These are phyloP conservation scores for Myxocyprinus asiaticus DNA, from an alignment of 2,113 vertebrate genomes.

Conservation along the genomic window DNA sequence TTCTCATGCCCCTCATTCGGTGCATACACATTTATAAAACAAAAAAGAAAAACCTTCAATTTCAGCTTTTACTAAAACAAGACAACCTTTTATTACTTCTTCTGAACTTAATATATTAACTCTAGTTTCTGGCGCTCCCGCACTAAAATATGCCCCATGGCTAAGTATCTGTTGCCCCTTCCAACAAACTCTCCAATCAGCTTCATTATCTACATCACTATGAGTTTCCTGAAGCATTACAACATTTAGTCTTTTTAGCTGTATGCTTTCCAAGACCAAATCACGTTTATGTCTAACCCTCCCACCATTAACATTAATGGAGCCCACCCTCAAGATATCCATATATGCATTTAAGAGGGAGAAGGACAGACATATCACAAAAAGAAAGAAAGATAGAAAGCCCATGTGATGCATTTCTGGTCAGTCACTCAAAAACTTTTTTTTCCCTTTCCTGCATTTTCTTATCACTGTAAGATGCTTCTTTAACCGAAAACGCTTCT, in stretches of 20 bases:
- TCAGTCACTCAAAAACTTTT: no score
- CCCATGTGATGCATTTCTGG: no score
- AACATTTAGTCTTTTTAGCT: constrained; percentile 10
- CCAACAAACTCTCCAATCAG: constrained; percentile 5
- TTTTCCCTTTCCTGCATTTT: no score
- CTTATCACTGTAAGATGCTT: no score
- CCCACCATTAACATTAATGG: constrained; percentile 8
- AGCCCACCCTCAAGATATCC: not conserved
- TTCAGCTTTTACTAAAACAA: no score
- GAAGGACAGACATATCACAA: no score
- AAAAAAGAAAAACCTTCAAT: not conserved
- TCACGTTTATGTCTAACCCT: constrained; percentile 3
- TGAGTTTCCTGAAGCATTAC: not conserved
- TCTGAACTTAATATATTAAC: no score
- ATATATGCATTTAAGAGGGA: not conserved
- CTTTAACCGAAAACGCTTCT: no score
- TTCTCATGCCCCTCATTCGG: not conserved
- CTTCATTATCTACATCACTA: not conserved
- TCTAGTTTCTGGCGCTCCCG: not conserved
- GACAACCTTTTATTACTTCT: not conserved
- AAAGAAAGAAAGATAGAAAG: no score
- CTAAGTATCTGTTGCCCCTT: not conserved
- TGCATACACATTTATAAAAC: not conserved
- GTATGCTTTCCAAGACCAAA: not conserved
- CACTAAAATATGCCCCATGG: not conserved